These are phyloP conservation scores for Tragelaphus imberbis DNA, from an alignment of 2,113 vertebrate genomes.

Conservation along the genomic window DNA sequence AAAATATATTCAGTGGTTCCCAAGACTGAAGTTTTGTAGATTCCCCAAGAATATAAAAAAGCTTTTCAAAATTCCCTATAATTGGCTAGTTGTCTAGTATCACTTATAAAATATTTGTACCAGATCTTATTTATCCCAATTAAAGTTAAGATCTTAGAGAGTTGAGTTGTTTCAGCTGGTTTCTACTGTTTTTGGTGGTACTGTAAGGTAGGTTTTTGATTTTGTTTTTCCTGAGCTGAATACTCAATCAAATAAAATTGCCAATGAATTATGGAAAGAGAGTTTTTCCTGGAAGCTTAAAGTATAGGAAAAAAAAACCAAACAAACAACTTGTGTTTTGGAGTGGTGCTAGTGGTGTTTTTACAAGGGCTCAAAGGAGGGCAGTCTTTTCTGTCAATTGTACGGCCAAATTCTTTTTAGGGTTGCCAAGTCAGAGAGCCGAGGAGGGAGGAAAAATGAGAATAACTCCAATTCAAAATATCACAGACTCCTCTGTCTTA, in stretches of 20 bases:
- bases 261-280: neutral
- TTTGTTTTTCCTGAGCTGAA: neutral
- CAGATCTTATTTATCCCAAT: neutral
- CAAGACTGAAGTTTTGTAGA: neutral
- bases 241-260: neutral
- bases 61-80: neutral
- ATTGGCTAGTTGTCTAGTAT: neutral
- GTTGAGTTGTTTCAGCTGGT: neutral
- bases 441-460: neutral
- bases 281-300: neutral
- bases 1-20: neutral
- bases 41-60: neutral
- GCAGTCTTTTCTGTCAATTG: neutral
- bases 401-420: neutral
- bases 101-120: neutral
- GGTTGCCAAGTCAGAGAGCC: neutral
- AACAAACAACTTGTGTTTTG: neutral
- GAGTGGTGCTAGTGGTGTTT: neutral
- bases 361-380: neutral
- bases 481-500: neutral
- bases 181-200: neutral
- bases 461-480: neutral
- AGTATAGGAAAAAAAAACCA: neutral
- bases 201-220: neutral
- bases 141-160: neutral